Evolutionary conservation across 2,113 vertebrate species (phyloP), one percentile per base, ranked within the genome.

Genomic region (Opisthocomus hoazin): DNA sequence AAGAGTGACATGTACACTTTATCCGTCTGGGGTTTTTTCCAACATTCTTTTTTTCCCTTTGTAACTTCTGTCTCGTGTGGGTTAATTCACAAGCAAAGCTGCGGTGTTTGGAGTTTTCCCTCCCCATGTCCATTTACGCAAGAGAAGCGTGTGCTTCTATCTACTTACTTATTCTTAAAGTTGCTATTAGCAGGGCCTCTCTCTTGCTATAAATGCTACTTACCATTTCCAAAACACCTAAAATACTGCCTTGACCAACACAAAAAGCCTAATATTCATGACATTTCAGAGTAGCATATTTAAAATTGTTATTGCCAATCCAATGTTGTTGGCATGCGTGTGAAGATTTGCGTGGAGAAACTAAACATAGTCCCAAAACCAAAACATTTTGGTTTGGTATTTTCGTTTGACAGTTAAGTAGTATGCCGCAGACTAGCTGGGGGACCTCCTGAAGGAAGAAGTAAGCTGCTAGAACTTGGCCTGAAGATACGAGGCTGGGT

Each of bases 321-420:
- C 0, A 0, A 27, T 71, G 57, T 19, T 63, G 41, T 46, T 63
- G 56, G 19, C 4, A 10, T 3, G 13, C 10, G 23, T 43, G n/a
- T 71, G 46, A 68, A 63, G 34, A 46, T 66, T 48, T 90, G 14
- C 29, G 5, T 2, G 3, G 53, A 75, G 60, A 70, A 73, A 41
- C 43, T 90, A 34, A 83, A 34, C 1, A 2, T 11, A 34, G 12
- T 77, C 46, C 16, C 39, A 68, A 39, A 71, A 39, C 36, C 46
- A 63, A 17, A 85, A 45, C 23, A 3, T 6, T 54, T 41, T 43
- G 23, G 8, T 4, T 5, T 23, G n/a, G n/a, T n/a, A n/a, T 50
- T 63, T 48, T 48, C 5, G 9, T 56, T 86, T 80, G 22, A 27
- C 60, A 63, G 8, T 26, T 4, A 39, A 57, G 34, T 61, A 46